Evolutionary conservation across 2,888 invertebrate genomes (phyloP), one percentile per base, ranked within the genome.

Genomic region (Vanessa cardui): DNA sequence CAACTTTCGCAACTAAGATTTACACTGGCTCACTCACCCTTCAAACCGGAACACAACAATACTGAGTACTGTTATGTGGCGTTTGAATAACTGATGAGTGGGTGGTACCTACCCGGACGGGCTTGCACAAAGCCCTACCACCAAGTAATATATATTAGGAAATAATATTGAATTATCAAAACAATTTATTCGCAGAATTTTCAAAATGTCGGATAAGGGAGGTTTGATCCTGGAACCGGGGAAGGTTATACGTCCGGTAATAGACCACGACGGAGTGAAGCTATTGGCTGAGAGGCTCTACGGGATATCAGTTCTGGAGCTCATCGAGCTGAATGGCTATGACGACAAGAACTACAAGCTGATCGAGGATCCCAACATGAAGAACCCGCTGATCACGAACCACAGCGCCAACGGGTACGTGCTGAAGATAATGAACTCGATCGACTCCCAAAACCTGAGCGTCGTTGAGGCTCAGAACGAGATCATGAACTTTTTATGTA

Each of bases 361-460:
- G 15, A 81, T 87, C 1, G 95, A 95, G 71, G 92, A 92, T 12
- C 89, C 92, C 0, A 93, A 93, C 69, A 90, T 94, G 69, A 93
- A 94, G 80, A 96, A 96, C 83, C 94, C 94, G 0, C 79, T 95
- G 21, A 94, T 95, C 69, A 87, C 92, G 0, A 80, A 87, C 5
- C 90, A 94, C 72, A 92, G 92, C 71, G 88, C 93, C 0, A 83
- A 95, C 74, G 96, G 96, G 0, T 97, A 96, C 80, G 95, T 97
- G 21, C 86, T 98, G 68, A 98, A 98, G 93, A 94, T 98, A 60
- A 93, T 97, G 76, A 98, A 98, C 87, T 94, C 96, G 0, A 88
- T 96, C 82, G 97, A 98, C 84, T 96, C 98, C 0, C 92, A 94
- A 78, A 95, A 96, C 58, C 82, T 90, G 0, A 84, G 85, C 1